phyloP scores from a whole-genome alignment of 2,113 vertebrate genomes.

The Gambusia holbrooki region DNA sequence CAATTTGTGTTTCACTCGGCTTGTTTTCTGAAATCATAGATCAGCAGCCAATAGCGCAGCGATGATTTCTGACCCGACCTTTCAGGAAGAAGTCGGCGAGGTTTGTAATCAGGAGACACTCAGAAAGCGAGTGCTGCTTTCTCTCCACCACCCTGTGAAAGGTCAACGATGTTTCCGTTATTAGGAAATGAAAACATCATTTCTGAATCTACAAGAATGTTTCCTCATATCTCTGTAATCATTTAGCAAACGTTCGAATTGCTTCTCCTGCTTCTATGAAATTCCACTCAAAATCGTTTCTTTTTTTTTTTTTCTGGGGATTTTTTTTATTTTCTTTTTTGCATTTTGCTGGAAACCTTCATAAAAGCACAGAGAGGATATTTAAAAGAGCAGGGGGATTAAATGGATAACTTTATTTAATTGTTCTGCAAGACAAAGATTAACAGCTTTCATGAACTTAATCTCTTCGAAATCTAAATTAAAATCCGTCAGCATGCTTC shows the following conservation, averaged over 20 bases:
- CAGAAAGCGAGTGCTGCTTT: background rate
- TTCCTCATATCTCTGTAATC: background rate
- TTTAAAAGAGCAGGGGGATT: background rate
- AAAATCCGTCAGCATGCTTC: background rate
- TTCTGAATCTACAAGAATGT: background rate
- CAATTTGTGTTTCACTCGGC: background rate
- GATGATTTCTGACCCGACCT: slow-evolving; percentile 7
- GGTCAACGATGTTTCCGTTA: background rate
- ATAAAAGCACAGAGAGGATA: background rate
- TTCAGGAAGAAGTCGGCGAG: background rate
- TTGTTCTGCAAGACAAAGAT: background rate
- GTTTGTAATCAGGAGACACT: background rate
- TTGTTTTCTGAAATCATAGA: background rate
- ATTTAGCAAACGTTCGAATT: background rate
- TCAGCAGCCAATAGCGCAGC: background rate
- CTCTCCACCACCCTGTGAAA: background rate
- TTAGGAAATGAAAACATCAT: background rate
- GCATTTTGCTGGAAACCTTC: background rate
- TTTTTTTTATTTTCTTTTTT: too few species aligned
- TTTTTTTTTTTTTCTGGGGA: too few species aligned
- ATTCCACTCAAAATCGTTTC: background rate
- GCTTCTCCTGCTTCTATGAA: background rate
- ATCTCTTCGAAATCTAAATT: background rate
- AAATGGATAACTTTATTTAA: background rate
- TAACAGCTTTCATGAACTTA: background rate